Evolutionary conservation across 2,888 invertebrate species (phyloP), one percentile per base, ranked within the genome.

Genomic region (Thelaira solivaga): DNA sequence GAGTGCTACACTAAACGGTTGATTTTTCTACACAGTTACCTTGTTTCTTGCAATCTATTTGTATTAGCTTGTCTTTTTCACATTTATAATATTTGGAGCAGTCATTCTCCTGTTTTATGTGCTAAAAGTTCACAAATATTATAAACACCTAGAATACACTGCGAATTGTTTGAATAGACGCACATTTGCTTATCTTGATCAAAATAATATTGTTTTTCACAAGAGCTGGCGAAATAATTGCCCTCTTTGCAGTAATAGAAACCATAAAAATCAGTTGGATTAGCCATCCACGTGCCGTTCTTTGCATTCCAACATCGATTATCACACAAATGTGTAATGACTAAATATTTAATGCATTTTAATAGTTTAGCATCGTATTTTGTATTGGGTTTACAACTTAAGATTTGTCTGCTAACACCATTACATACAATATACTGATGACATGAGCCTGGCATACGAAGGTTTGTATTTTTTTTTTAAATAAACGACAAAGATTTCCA

Each of bases 51-150:
- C 34, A 4, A 2, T 76, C 64, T 1, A 18, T 8, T 7, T 53
- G 49, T 3, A 41, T 72, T 2, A 59, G 31, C 11, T 75, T 78
- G 2, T 80, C 80, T 11, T 43, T 81, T 6, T 78, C 81, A 39
- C 87, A 87, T 55, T 83, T 76, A 26, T 82, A 86, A 59, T 88
- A 88, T n/a, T 74, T 45, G 22, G 62, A 80, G 47, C 88, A 87
- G 34, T 84, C 83, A 0, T 24, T 67, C 2, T 83, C 84, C 49
- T 85, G 83, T 80, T 2, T 81, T 82, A 0, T 82, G 80, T 10
- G 86, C 82, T 24, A 84, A 53, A 31, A 86, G 73, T 22, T 84
- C 83, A 39, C 87, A 87, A 47, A 87, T 83, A 59, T 86, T 83
- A 8, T 82, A 80, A 1, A 87, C 83, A 20, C 81, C 82, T 11